phyloP scores from a whole-genome alignment of 1,140 invertebrate genomes.

The Ceratosolen solmsi region DNA sequence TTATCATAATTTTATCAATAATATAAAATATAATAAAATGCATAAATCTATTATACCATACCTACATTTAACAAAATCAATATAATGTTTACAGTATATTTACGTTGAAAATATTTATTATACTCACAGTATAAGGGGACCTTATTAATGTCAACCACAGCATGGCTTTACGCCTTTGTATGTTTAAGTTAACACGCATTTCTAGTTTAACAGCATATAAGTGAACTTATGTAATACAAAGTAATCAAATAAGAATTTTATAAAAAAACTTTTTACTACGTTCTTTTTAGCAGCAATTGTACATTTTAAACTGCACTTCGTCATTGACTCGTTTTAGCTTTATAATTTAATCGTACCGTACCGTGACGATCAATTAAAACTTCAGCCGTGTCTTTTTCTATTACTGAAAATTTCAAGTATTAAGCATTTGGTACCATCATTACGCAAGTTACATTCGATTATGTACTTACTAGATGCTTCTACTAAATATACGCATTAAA shows the following conservation, averaged over 20 bases:
- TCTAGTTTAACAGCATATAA: background rate
- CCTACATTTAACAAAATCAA: no score
- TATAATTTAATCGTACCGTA: slow-evolving; percentile 12
- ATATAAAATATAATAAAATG: no score
- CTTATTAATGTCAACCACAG: background rate
- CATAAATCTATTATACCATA: no score
- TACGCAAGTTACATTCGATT: background rate
- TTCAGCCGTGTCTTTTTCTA: slow-evolving; percentile 7
- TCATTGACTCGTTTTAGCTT: background rate
- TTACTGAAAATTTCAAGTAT: slow-evolving; percentile 38
- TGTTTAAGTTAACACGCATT: background rate
- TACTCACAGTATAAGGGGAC: background rate
- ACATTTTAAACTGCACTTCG: background rate
- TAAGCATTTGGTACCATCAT: background rate
- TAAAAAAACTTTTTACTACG: slow-evolving; percentile 28
- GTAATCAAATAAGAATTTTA: slow-evolving; percentile 42
- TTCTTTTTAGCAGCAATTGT: background rate
- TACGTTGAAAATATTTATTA: no score
- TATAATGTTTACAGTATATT: no score
- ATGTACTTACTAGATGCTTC: no score
- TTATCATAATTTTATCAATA: no score
- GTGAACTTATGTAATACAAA: slow-evolving; percentile 5
- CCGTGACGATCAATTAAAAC: slow-evolving; percentile 41
- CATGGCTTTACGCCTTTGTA: background rate
- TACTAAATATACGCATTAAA: no score